Evolutionary conservation across 2,113 vertebrate genomes (phyloP).

Genomic region (Myiozetetes cayanensis): DNA sequence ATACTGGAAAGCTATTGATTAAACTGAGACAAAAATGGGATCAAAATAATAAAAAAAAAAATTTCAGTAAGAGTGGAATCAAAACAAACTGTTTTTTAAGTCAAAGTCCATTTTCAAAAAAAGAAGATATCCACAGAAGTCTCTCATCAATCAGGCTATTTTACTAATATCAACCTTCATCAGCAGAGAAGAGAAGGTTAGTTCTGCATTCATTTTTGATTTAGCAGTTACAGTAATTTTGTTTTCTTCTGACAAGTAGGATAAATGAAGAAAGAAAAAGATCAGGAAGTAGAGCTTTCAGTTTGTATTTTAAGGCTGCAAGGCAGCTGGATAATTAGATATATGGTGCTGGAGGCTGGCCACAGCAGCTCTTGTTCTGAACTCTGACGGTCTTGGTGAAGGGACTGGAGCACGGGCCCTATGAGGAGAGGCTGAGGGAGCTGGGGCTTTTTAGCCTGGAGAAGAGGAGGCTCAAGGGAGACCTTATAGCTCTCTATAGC

Average conservation of each 20-base stretch:
- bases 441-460: no score
- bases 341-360: background rate
- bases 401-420: no score
- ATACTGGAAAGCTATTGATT: background rate
- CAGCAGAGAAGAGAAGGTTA: background rate
- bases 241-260: background rate
- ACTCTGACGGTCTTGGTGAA: background rate
- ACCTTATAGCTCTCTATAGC: no score
- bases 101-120: background rate
- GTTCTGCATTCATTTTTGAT: background rate
- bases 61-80: background rate
- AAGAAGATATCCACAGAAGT: background rate
- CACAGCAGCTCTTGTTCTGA: background rate
- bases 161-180: background rate
- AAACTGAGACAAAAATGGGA: background rate
- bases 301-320: background rate
- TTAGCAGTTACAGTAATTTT: background rate
- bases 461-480: no score
- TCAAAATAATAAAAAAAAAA: background rate
- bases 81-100: background rate
- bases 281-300: background rate
- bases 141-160: background rate
- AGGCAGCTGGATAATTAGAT: background rate
- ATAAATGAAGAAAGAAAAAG: background rate
- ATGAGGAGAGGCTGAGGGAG: no score